phyloP scores from a whole-genome alignment of 2,797 vertebrate genomes.

The Eidolon dupreanum region DNA sequence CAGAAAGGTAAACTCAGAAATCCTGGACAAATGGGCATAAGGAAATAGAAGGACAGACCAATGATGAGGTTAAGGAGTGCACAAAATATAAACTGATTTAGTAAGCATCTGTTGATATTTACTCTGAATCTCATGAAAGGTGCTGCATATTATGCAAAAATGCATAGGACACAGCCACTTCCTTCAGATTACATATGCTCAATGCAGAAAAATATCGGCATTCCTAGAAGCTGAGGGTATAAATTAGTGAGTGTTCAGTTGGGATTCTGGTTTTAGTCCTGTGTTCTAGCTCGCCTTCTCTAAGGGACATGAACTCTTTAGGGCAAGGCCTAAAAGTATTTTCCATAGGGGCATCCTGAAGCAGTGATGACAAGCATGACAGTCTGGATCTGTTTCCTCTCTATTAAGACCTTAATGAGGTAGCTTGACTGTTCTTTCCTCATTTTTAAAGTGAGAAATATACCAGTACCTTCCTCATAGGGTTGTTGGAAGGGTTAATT shows the following conservation, averaged over 20 bases:
- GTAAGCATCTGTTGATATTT: background rate
- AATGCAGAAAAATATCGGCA: background rate
- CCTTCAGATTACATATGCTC: background rate
- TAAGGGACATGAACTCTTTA: background rate
- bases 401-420: background rate
- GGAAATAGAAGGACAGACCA: background rate
- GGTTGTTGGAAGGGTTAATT: background rate
- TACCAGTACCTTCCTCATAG: background rate
- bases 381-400: background rate
- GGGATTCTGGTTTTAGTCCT: background rate
- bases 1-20: fast-evolving
- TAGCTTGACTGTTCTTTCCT: background rate
- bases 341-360: background rate
- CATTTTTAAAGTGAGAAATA: background rate
- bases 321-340: no score
- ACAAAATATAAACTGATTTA: background rate
- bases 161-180: background rate
- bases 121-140: background rate
- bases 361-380: fast-evolving
- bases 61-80: background rate
- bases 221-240: background rate
- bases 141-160: background rate
- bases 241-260: background rate
- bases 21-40: background rate
- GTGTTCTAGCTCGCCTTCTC: background rate